Evolutionary conservation across 2,113 vertebrate genomes (phyloP), one percentile per base, ranked within the genome.

Genomic region (Donacobius atricapilla): DNA sequence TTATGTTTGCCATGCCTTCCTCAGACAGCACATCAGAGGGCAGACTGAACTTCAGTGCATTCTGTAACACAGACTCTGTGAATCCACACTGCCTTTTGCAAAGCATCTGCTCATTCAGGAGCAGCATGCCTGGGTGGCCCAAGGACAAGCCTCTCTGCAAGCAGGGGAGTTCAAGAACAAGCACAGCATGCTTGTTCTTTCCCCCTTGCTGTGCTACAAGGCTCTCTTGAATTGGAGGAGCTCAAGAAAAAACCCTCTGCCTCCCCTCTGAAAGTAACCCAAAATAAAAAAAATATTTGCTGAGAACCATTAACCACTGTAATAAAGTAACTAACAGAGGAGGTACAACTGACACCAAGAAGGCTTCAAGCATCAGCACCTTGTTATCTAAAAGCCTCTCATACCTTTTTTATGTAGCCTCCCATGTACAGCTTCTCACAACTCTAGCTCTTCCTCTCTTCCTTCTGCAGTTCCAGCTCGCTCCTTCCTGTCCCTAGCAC

Each of bases 71-170:
- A 0, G 31, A 7, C 28, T 39, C 37, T 6, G 18, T 13, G 35
- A 10, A 31, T 5, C 13, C 33, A 40, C 9, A 3, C 3, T 18
- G 16, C 4, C 39, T 75, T 9, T 35, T 47, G 69, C 39, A 70
- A 57, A 66, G 23, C 1, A 20, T 3, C 50, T 39, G 47, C 47
- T 42, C 28, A 13, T 9, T 23, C n/a, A n/a, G 64, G 45, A 51
- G 0, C 2, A 54, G 50, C 24, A 3, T 0, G 3, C 15, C n/a
- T 6, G 4, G 20, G 17, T 19, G n/a, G 42, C 27, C 31, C 0
- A 3, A 33, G 24, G 6, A 56, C 15, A n/a, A 68, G 28, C 6
- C 33, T 69, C 0, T 6, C 42, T 30, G 19, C 17, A n/a, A 57
- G n/a, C 9, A 16, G 15, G 3, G 31, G 42, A 42, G 40, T n/a